Base-by-base conservation (phyloP, 2,888 invertebrate genomes). In the Caenorhabditis plicata region DNA sequence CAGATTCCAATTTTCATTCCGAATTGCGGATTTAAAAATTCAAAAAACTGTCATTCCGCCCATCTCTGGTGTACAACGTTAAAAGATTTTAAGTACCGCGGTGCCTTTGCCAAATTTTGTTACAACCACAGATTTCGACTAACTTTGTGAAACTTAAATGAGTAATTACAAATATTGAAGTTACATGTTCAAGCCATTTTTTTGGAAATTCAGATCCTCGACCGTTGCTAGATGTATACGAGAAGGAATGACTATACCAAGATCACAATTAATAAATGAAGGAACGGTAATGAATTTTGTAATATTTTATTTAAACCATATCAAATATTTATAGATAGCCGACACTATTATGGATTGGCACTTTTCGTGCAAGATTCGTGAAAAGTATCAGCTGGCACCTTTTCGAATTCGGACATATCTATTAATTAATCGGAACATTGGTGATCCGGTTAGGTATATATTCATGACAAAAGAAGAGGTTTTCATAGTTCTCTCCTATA, bases 391-490 rank as follows among this genome's bases (percentile, higher is more conserved):
- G 5, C 49, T 68, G 25, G 38, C 40, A 0, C 64, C 68, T 3
- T 54, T 68, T 27, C 47, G 48, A 26, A 46, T 51, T 13, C 46
- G 56, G 9, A 39, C 63, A 4, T 49, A 42, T 19, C 41, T 68
- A 8, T 64, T 58, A 29, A 58, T 69, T 22, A 57, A 57, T 31
- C 31, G 65, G 22, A 64, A 64, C 27, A 52, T 66, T 23, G 69
- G 66, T 8, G 65, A 69, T 35, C 58, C 64, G 3, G 56, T 69
- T 32, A 40, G 62, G 33, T 69, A 66, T 31, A 50, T 61, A 31
- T 66, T 62, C 17, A 66, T 69, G 66, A 64, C 64, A 8, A 54
- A 48, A 32, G 58, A 64, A 27, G 65, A 69, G 43, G 61, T 57
- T 9, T 17, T n/a, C 7, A 5, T 9, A 40, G 5, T n/a, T 39